A percentile compares a stretch with the other conserved stretches of the same genome.
Evolutionary conservation across 2,797 vertebrate species (phyloP).

Genomic region (Cyprinodon diabolis): DNA sequence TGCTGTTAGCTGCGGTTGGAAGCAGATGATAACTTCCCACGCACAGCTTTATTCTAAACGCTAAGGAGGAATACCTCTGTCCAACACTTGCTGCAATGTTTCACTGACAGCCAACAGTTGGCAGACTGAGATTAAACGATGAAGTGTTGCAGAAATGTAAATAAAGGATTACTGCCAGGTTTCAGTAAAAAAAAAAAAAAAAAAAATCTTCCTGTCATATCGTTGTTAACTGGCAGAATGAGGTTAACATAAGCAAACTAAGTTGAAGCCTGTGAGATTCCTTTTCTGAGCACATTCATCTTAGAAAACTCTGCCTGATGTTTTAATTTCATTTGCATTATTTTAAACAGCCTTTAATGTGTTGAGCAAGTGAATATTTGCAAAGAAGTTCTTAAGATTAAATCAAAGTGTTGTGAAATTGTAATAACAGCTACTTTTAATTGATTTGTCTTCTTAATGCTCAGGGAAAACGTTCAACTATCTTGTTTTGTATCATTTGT

Average conservation of each 20-base stretch:
- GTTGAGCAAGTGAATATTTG: background rate
- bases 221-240: slow-evolving; percentile 43
- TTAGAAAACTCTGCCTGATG: background rate
- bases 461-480: background rate
- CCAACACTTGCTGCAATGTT: slow-evolving; percentile 36
- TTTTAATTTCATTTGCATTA: background rate
- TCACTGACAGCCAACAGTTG: slow-evolving; percentile 44
- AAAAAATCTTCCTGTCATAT: slow-evolving; percentile 21
- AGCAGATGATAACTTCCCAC: slow-evolving; percentile 56
- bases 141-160: slow-evolving; percentile 37
- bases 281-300: slow-evolving; percentile 17
- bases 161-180: slow-evolving; percentile 48
- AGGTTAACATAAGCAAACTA: slow-evolving; percentile 23
- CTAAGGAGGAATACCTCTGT: slow-evolving; percentile 30
- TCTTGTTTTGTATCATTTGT: no score
- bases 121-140: slow-evolving; percentile 41
- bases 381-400: background rate
- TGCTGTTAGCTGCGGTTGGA: slow-evolving; percentile 37
- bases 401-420: background rate
- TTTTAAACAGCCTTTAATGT: background rate
- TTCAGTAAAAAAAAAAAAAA: background rate
- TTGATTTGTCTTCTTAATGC: background rate
- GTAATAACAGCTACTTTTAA: no score
- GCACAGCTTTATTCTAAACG: slow-evolving; percentile 40
- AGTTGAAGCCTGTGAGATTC: slow-evolving; percentile 28